Percentiles rank a stretch among this genome's conserved stretches.
Conservation (phyloP, 2,797 vertebrate genomes). For the Siniperca undulata region DNA sequence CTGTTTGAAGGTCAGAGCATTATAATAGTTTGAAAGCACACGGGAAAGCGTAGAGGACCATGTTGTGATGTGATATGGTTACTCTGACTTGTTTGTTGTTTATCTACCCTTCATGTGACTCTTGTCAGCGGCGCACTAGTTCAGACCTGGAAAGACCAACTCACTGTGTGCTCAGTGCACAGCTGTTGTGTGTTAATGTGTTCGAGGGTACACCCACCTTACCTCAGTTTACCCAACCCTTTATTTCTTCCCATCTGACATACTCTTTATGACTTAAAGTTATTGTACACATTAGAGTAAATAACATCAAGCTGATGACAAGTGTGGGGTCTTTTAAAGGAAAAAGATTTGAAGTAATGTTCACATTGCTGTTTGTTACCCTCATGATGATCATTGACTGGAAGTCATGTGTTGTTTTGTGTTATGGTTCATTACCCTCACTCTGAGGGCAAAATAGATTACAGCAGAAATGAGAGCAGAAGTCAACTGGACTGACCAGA, state of each 20-base stretch:
- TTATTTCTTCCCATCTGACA: background rate
- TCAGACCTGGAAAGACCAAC: background rate
- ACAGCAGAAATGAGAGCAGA: constrained; percentile 53
- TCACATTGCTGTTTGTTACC: constrained; percentile 29
- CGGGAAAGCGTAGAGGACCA: background rate
- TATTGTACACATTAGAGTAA: background rate
- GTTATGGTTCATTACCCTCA: constrained; percentile 62
- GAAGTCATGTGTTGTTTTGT: constrained; percentile 70
- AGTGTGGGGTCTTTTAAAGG: background rate
- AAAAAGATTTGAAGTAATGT: constrained; percentile 6
- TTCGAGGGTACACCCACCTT: background rate
- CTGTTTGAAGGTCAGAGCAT: background rate
- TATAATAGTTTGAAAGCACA: background rate
- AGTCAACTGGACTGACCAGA: constrained; percentile 38
- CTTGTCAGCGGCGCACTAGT: background rate
- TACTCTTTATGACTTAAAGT: background rate
- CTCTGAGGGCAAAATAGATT: constrained; percentile 62
- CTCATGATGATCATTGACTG: constrained; percentile 54
- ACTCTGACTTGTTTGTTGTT: constrained; percentile 13
- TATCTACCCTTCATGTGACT: constrained; percentile 18
- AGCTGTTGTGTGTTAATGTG: background rate
- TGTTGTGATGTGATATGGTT: background rate
- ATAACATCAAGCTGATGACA: background rate
- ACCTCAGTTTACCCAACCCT: background rate
- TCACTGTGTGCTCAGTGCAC: background rate